Conservation (phyloP, 2,797 vertebrate genomes). For the Hybognathus amarus region DNA sequence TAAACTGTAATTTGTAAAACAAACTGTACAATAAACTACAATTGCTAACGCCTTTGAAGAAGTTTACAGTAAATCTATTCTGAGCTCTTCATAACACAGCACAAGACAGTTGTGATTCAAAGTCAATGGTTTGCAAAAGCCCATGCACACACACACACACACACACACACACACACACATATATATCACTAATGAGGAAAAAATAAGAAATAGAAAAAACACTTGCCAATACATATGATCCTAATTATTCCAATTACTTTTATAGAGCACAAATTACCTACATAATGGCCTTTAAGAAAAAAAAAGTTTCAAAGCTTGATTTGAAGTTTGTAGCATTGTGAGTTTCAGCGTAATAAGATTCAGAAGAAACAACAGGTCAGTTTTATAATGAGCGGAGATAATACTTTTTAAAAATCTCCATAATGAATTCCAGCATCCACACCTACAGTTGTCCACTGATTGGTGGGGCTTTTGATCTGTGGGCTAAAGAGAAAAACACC, state of each 20-base stretch:
- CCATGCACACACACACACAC: too few relatives aligned
- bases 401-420: constrained; percentile 7
- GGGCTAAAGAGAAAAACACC: not conserved
- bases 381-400: constrained; percentile 47
- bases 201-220: not conserved
- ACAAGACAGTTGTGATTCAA: not conserved
- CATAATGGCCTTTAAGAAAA: constrained; percentile 12
- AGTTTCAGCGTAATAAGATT: constrained; percentile 25
- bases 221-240: constrained; percentile 19
- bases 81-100: not conserved
- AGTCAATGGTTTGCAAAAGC: not conserved
- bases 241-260: constrained; percentile 41
- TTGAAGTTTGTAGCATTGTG: constrained; percentile 31
- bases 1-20: not conserved
- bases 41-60: not conserved
- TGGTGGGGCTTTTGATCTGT: constrained; percentile 23
- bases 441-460: constrained; percentile 28
- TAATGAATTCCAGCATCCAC: constrained; percentile 26
- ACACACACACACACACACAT: too few relatives aligned
- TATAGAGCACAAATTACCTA: constrained; percentile 21
- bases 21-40: not conserved
- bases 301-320: constrained; percentile 36
- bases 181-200: not conserved
- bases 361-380: constrained; percentile 40
- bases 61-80: constrained; percentile 1